These are phyloP conservation scores for Alcedo atthis DNA, from an alignment of 2,797 vertebrate species.

Conservation along the genomic window DNA sequence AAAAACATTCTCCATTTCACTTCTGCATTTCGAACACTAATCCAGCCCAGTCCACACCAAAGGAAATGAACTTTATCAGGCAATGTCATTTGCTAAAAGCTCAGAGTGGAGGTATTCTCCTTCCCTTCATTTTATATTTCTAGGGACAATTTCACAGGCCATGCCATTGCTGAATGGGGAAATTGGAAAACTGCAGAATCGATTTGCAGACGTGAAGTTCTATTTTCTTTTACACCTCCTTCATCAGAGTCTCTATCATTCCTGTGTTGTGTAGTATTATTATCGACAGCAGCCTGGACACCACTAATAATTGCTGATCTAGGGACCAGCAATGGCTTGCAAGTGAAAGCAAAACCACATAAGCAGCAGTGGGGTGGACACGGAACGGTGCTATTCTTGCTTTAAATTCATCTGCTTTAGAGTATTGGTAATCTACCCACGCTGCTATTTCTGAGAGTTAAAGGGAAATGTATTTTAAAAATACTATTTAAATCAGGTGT, in stretches of 20 bases:
- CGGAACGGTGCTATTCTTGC: neutral
- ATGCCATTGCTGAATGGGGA: slow-evolving; percentile 77
- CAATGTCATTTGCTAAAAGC: slow-evolving; percentile 80
- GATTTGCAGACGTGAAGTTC: slow-evolving; percentile 86
- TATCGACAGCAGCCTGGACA: slow-evolving; percentile 74
- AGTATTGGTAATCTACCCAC: neutral
- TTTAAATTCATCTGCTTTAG: slow-evolving; percentile 35
- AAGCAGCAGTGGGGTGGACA: neutral
- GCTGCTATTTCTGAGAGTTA: neutral
- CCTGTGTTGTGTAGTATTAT: slow-evolving; percentile 76
- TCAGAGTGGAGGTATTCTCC: slow-evolving; percentile 74
- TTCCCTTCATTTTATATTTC: slow-evolving; percentile 80
- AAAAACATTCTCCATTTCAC: slow-evolving; percentile 22
- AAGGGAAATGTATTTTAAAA: neutral
- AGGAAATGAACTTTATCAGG: slow-evolving; percentile 76
- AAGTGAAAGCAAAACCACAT: slow-evolving; percentile 17
- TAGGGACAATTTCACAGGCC: slow-evolving; percentile 89
- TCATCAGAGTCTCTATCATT: slow-evolving; percentile 77
- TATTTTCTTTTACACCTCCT: slow-evolving; percentile 86
- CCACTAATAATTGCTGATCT: slow-evolving; percentile 74
- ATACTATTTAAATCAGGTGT: neutral
- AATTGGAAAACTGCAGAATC: slow-evolving; percentile 90
- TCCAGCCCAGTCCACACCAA: slow-evolving; percentile 42
- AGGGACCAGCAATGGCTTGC: slow-evolving; percentile 37
- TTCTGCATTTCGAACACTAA: slow-evolving; percentile 62